Conservation (phyloP, 2,888 invertebrate genomes). For the Drosophila mettleri region DNA sequence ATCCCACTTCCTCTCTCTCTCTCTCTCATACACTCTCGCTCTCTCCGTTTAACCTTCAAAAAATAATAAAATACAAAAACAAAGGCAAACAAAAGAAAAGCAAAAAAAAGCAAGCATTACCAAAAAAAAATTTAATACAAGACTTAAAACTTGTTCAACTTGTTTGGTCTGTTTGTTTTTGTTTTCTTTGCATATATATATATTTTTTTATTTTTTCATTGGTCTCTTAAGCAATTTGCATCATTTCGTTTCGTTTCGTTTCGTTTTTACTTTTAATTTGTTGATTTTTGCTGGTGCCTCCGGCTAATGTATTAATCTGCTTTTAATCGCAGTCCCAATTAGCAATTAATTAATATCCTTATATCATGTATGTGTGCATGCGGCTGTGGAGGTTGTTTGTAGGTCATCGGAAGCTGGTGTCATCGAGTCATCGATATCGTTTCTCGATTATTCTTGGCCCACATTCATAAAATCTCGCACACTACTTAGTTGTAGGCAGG, state of each 20-base stretch:
- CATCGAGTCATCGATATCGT: constrained; percentile 37
- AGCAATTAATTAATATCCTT: constrained; percentile 52
- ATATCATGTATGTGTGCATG: constrained; percentile 4
- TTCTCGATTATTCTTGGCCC: constrained; percentile 71
- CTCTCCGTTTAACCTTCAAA: constrained; percentile 66
- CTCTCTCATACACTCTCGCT: background rate
- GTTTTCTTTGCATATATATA: background rate
- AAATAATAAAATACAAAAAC: constrained; percentile 29
- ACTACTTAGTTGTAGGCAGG: constrained; percentile 37
- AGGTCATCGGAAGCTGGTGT: constrained; percentile 70
- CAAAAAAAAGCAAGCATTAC: constrained; percentile 26
- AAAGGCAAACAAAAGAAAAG: constrained; percentile 32
- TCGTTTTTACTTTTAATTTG: constrained; percentile 32
- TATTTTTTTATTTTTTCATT: background rate
- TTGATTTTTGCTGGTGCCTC: constrained; percentile 8
- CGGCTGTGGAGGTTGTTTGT: constrained; percentile 68
- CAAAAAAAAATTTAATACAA: constrained; percentile 49
- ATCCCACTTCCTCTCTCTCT: constrained; percentile 10
- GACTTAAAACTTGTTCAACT: constrained; percentile 69
- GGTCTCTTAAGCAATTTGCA: constrained; percentile 60
- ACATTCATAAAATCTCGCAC: constrained; percentile 40
- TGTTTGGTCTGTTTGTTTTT: constrained; percentile 55
- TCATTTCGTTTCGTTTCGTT: constrained; percentile 37
- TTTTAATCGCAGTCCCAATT: constrained; percentile 60
- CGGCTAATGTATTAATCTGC: constrained; percentile 45